phyloP scores from a whole-genome alignment of 2,888 invertebrate genomes.

The Pristionchus entomophagus region DNA sequence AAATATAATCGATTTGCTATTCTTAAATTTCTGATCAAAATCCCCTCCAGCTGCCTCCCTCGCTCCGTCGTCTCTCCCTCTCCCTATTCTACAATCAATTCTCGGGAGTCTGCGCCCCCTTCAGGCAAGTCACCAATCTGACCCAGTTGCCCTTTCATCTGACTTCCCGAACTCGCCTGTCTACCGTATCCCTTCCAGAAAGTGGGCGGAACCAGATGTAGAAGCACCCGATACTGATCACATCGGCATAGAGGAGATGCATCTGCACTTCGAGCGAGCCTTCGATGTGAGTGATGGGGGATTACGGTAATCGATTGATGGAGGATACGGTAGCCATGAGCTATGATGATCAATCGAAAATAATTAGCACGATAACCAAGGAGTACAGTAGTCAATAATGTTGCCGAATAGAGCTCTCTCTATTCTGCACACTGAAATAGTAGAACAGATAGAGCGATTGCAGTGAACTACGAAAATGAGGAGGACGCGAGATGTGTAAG shows the following conservation, averaged over 20 bases:
- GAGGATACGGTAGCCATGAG: background rate
- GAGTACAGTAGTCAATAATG: too few relatives aligned
- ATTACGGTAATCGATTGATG: too few relatives aligned
- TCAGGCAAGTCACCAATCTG: background rate
- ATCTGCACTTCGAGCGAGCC: conserved; percentile 45
- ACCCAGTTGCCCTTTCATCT: background rate
- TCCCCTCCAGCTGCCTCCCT: conserved; percentile 28
- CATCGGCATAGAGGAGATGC: conserved; percentile 41
- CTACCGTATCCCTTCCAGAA: background rate
- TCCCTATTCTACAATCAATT: conserved; percentile 22
- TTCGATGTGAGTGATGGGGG: conserved; percentile 28
- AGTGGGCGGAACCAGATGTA: background rate
- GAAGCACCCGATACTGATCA: background rate
- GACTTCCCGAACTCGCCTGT: too few relatives aligned
- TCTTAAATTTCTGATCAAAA: too few relatives aligned
- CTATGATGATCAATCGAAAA: background rate
- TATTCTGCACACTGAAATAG: too few relatives aligned
- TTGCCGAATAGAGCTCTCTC: too few relatives aligned
- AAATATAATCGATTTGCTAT: too few relatives aligned
- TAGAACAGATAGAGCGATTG: too few relatives aligned
- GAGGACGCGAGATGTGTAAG: conserved; percentile 38
- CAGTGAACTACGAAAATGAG: conserved; percentile 26
- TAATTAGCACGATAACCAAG: background rate
- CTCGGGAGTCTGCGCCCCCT: conserved; percentile 30
- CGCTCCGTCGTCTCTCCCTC: conserved; percentile 21